Conservation (phyloP, 2,113 vertebrate species). For the Corvus hawaiiensis region DNA sequence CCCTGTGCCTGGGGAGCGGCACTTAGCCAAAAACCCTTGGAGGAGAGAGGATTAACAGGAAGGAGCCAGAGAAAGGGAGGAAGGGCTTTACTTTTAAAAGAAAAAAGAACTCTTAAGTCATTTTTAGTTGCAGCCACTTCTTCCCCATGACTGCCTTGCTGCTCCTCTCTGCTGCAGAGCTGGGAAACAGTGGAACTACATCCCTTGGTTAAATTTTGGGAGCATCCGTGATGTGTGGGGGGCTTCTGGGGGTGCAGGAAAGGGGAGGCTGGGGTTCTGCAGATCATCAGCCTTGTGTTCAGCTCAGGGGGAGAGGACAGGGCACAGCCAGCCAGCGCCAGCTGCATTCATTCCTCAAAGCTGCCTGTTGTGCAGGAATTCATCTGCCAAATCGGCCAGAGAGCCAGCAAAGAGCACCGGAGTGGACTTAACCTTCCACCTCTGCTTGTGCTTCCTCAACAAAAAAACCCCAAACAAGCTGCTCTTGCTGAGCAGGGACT, state of each 20-base stretch:
- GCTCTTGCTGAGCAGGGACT: conserved; percentile 6
- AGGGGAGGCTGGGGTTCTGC: neutral
- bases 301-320: neutral
- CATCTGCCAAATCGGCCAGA: neutral
- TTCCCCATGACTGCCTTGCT: neutral
- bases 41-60: neutral
- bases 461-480: neutral
- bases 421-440: conserved; percentile 20
- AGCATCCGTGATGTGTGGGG: neutral
- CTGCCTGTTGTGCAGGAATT: neutral
- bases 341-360: neutral
- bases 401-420: neutral
- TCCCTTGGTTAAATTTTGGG: neutral
- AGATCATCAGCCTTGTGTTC: neutral
- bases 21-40: neutral
- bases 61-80: neutral
- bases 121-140: neutral
- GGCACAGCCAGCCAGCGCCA: neutral
- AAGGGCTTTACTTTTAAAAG: neutral
- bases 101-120: neutral
- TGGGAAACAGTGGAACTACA: neutral
- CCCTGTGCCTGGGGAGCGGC: neutral
- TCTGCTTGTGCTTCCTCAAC: neutral
- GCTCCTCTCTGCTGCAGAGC: neutral
- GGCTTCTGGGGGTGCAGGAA: neutral